Percentiles rank a stretch among this genome's conserved stretches.
phyloP scores from a whole-genome alignment of 2,113 vertebrate species.

The Ardeotis arabs region DNA sequence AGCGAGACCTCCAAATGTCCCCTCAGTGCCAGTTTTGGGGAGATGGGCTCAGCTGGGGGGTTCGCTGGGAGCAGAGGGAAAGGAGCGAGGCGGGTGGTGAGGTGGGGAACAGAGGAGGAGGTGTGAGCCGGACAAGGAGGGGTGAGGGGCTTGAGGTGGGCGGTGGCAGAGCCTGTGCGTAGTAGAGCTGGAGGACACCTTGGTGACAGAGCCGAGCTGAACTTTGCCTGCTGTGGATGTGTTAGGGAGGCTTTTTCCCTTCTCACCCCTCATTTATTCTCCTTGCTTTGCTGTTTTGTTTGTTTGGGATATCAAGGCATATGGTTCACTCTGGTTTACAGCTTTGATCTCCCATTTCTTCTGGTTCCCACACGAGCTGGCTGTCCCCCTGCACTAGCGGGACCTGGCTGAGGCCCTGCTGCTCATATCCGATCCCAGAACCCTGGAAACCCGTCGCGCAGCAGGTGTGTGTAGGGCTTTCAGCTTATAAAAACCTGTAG shows the following conservation, averaged over 20 bases:
- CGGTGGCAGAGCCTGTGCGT: neutral
- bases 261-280: neutral
- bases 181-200: neutral
- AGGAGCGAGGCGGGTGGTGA: neutral
- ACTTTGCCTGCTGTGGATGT: neutral
- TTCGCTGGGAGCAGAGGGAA: neutral
- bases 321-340: neutral
- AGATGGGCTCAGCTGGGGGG: neutral
- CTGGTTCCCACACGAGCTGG: accelerated
- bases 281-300: neutral
- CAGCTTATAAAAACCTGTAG: conserved; percentile 60
- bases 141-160: neutral
- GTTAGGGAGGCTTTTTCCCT: neutral
- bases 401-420: neutral
- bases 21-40: neutral
- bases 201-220: neutral
- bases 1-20: accelerated
- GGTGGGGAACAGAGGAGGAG: neutral
- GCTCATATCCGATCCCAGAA: accelerated
- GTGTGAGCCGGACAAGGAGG: neutral
- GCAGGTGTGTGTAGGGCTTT: conserved; percentile 13
- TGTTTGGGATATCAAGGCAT: neutral
- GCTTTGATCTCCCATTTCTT: neutral
- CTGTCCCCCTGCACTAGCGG: accelerated
- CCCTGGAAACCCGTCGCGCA: neutral